Conservation (phyloP, 2,113 vertebrate species). For the Lampris incognitus region DNA sequence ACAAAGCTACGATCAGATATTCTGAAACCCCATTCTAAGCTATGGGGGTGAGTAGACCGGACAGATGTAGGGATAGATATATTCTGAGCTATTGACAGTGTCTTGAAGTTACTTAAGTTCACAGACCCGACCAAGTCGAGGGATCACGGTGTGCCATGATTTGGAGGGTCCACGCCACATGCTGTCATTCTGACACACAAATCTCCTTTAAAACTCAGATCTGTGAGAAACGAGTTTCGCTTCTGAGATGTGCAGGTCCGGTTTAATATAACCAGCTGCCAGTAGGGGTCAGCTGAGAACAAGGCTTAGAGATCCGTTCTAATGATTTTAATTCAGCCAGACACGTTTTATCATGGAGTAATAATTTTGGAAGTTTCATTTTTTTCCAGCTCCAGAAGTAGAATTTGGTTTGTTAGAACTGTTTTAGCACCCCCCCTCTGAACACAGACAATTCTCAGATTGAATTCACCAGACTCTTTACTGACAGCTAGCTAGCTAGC, state of each 20-base stretch:
- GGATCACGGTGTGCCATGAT: neutral
- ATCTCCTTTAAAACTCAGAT: slow-evolving; percentile 12
- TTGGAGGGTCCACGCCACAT: slow-evolving; percentile 4
- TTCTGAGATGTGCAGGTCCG: slow-evolving; percentile 21
- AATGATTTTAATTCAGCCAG: no score
- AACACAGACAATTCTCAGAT: no score
- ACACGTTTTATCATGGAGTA: no score
- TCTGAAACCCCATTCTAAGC: neutral
- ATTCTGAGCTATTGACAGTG: neutral
- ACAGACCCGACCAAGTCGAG: neutral
- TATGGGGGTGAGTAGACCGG: neutral
- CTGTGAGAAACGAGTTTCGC: slow-evolving; percentile 17
- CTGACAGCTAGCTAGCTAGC: no score
- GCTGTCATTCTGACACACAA: neutral
- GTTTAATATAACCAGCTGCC: slow-evolving; percentile 21
- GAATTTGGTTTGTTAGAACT: no score
- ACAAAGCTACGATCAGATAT: neutral
- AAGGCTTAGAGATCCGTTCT: no score
- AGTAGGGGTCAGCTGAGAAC: slow-evolving; percentile 4
- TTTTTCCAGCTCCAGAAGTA: no score
- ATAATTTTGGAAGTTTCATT: no score
- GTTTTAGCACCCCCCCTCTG: no score
- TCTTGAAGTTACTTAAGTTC: neutral
- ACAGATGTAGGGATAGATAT: neutral
- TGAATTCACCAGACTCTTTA: no score